phyloP scores from a whole-genome alignment of 1,140 invertebrate genomes.

The Trachymyrmex septentrionalis region DNA sequence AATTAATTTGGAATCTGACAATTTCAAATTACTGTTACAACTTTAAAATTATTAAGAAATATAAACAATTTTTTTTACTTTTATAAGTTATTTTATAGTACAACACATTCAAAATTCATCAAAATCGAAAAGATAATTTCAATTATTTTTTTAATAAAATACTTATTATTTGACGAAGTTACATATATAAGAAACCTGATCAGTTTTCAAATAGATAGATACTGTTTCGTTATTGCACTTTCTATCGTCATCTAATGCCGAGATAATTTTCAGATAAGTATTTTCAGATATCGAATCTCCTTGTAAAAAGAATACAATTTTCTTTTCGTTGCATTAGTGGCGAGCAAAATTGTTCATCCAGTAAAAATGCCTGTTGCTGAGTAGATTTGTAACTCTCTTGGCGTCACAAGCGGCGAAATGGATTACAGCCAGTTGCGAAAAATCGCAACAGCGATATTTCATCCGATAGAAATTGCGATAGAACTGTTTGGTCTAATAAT shows the following conservation, averaged over 20 bases:
- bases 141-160: neutral
- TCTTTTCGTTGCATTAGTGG: neutral
- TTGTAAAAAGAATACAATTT: neutral
- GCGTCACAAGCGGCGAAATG: neutral
- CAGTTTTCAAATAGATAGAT: constrained; percentile 12
- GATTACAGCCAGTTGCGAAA: constrained; percentile 31
- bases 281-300: too few species aligned
- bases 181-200: neutral
- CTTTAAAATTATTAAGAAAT: neutral
- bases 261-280: neutral
- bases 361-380: constrained; percentile 20
- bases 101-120: neutral
- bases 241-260: neutral
- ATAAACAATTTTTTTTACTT: neutral
- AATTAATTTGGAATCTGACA: neutral
- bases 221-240: neutral
- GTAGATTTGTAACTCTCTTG: neutral
- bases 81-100: neutral
- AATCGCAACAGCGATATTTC: constrained; percentile 49
- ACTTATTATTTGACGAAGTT: neutral
- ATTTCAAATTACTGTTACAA: neutral
- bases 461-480: constrained; percentile 32
- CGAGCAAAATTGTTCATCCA: constrained; percentile 3
- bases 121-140: neutral
- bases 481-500: constrained; percentile 30